Conservation (phyloP, 2,113 vertebrate genomes). For the Pogona vitticeps region DNA sequence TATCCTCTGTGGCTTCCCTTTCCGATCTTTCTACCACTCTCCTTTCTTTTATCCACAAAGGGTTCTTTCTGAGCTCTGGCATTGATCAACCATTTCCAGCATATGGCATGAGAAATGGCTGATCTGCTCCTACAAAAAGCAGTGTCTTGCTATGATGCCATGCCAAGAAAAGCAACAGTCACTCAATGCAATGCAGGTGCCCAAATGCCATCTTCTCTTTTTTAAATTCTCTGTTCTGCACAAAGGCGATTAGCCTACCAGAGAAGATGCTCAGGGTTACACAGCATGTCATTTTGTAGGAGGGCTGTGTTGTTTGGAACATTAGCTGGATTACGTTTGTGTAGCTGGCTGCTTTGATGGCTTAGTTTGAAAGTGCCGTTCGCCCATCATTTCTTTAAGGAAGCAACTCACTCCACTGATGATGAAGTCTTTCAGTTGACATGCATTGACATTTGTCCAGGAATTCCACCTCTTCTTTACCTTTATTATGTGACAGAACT, state of each 20-base stretch:
- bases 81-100: conserved; percentile 58
- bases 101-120: conserved; percentile 56
- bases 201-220: conserved; percentile 41
- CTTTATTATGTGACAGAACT: neutral
- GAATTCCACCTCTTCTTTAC: neutral
- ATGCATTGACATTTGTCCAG: neutral
- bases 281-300: neutral
- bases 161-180: conserved; percentile 41
- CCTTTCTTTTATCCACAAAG: neutral
- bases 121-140: conserved; percentile 52
- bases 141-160: neutral
- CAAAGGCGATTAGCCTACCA: neutral
- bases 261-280: conserved; percentile 23
- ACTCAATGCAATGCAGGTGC: conserved; percentile 61
- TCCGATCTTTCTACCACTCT: neutral
- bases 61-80: conserved; percentile 42
- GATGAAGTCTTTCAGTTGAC: neutral
- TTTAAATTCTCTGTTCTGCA: neutral
- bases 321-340: neutral
- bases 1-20: neutral
- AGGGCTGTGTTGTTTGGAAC: conserved; percentile 12
- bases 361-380: neutral
- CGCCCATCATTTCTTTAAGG: neutral
- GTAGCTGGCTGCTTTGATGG: neutral
- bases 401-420: neutral